Conservation (phyloP, 2,113 vertebrate species). For the human region GRCh38 chr16:49044501-49045000, state of each 20-base stretch:
- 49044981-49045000: not conserved
- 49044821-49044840: not conserved
- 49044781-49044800: not conserved
- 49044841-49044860: not conserved
- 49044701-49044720: not conserved
- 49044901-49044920: not conserved
- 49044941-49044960: not conserved
- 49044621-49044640: not conserved
- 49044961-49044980: not conserved
- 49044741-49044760: not conserved
- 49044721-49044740: not conserved
- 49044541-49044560: too few species aligned
- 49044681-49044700: not conserved
- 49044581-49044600: too few species aligned
- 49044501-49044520: too few species aligned
- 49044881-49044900: not conserved
- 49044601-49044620: not conserved
- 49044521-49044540: too few species aligned
- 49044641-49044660: not conserved
- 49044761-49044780: not conserved
- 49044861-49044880: not conserved
- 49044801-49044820: accelerated
- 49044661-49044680: not conserved
- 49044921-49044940: not conserved
- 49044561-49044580: too few species aligned